Evolutionary conservation across 2,113 vertebrate genomes (phyloP).

Genomic region (Leuciscus idus): DNA sequence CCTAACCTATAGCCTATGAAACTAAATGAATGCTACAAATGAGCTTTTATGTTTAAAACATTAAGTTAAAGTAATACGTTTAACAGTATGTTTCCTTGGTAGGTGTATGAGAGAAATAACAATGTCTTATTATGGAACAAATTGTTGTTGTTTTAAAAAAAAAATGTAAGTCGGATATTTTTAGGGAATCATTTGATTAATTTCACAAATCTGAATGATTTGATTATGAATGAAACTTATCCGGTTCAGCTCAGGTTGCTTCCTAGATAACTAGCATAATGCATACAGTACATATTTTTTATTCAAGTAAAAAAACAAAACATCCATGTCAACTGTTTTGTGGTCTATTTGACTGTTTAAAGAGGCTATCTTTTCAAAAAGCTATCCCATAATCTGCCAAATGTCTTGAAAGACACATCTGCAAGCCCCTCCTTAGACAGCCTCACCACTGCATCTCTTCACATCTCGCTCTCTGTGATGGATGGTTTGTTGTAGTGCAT

Average conservation of each 20-base stretch:
- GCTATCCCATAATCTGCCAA: constrained; percentile 41
- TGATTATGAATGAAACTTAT: neutral
- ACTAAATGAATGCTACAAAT: too few relatives aligned
- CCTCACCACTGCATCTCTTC: constrained; percentile 40
- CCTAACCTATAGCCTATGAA: neutral
- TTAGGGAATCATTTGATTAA: neutral
- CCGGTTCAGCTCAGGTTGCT: neutral
- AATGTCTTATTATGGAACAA: neutral
- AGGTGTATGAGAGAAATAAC: neutral
- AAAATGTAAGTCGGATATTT: neutral
- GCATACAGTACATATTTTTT: neutral
- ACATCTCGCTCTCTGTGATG: constrained; percentile 50
- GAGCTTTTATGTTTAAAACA: too few relatives aligned
- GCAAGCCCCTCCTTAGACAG: constrained; percentile 51
- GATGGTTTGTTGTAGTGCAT: constrained; percentile 59
- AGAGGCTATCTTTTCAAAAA: constrained; percentile 33
- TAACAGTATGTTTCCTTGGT: too few relatives aligned
- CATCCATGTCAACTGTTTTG: neutral
- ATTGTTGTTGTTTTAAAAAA: too few relatives aligned
- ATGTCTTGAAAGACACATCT: constrained; percentile 60
- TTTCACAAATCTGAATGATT: neutral
- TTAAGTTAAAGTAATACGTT: too few relatives aligned
- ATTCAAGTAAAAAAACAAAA: constrained; percentile 8
- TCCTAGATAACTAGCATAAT: neutral
- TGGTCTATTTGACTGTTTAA: neutral